Percentiles rank a stretch among this genome's conserved stretches.
Evolutionary conservation across 2,797 vertebrate genomes (phyloP).

Genomic region (Malurus leucopterus): DNA sequence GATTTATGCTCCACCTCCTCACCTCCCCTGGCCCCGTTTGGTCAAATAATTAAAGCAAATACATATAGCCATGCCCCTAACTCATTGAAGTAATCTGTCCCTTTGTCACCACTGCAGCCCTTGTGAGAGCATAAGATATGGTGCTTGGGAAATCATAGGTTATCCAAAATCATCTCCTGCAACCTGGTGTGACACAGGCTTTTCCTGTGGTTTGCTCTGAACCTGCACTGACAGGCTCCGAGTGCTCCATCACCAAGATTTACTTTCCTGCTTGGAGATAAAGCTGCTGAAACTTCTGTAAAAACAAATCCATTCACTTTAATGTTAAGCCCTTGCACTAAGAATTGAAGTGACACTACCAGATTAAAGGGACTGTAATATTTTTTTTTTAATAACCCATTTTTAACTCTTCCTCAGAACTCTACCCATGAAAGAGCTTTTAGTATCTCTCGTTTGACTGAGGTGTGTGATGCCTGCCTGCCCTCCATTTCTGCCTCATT

Average conservation of each 20-base stretch:
- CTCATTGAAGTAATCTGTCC: not conserved
- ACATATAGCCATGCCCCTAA: not conserved
- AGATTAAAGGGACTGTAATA: not conserved
- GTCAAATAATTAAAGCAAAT: not conserved
- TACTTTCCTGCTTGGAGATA: not conserved
- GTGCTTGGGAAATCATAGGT: not conserved
- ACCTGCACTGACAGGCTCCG: not conserved
- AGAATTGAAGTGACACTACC: not conserved
- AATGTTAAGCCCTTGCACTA: not conserved
- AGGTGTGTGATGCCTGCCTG: not conserved
- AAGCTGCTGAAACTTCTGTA: not conserved
- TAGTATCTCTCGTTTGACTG: not conserved
- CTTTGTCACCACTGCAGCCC: not conserved
- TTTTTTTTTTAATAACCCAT: not conserved
- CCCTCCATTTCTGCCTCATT: not conserved
- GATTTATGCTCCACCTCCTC: not conserved
- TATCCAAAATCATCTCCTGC: not conserved
- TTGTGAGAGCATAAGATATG: fast-evolving
- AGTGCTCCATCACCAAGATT: not conserved
- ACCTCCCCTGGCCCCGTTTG: not conserved
- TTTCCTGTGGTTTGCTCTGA: not conserved
- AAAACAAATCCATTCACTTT: not conserved
- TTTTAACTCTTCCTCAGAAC: not conserved
- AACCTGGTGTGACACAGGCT: not conserved
- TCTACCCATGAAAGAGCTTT: not conserved